Base-by-base conservation (phyloP, 2,797 vertebrate genomes). In the Myotis pilosus region DNA sequence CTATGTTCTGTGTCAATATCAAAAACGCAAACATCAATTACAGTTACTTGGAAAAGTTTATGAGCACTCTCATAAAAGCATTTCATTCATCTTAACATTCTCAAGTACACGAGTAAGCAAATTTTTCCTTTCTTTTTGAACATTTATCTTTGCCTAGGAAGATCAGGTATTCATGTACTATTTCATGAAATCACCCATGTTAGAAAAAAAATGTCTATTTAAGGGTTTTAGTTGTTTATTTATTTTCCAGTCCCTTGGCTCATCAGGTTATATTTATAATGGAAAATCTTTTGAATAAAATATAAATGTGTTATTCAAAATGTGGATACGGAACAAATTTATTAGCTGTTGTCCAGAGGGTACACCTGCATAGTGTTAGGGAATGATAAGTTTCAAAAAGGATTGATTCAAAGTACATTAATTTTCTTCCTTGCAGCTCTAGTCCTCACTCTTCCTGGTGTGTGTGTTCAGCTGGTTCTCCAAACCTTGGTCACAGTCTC, bases 401-500 rank as follows among this genome's bases (percentile, higher is more conserved):
- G 38, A 69, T 38, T 78, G 60, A 33, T 95, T 96, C 91, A 47
- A 33, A 91, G 82, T 33, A 28, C 55, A 19, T 93, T 86, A n/a
- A 36, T 79, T 83, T 89, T 57, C 53, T 64, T 84, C 87, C 53
- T 82, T 79, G 28, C 28, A 51, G 79, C 80, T 33, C 12, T 28
- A 72, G 1, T 74, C 82, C 66, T 81, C 84, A 13, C 30, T 95
- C 62, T 36, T 81, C 60, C 68, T 92, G 88, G 87, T 80, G 30
- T 55, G 95, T 76, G n/a, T 60, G 96, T 69, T 95, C 97, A 93
- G 84, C 75, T 97, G 91, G 72, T 96, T 97, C 89, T 96, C 84
- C 87, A 86, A 79, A 76, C 83, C 33, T 92, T 96, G 79, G 91
- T 91, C 84, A 47, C 69, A 93, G 97, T 93, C 94, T 97, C 90